Evolutionary conservation across 2,113 vertebrate species (phyloP), one percentile per base, ranked within the genome.

Genomic region (Orcinus orca): DNA sequence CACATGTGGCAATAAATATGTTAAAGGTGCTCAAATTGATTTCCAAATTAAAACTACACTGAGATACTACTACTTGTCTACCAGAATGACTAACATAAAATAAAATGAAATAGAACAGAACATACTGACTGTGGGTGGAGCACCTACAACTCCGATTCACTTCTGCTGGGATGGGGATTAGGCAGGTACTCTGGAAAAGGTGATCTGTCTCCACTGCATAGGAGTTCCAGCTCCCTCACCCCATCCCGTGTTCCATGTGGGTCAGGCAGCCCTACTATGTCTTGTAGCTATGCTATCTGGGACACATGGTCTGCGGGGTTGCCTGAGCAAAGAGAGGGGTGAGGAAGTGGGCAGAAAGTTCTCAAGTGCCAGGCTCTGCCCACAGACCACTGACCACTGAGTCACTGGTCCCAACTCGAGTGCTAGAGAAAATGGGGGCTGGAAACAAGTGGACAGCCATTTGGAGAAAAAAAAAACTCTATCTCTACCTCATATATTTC

Each of bases 151-250:
- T 36, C 33, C 4, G 0, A 8, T 23, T 10, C 47, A 18, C 23
- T 13, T 47, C 15, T 18, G 14, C 65, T 55, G n/a, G 47, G 47
- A 29, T 20, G 31, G 70, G 29, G 65, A 31, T 31, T 20, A 25
- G 58, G 11, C 12, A 20, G 2, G 84, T 0, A 1, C 50, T 31
- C 53, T 33, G 79, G 38, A 47, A 71, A 71, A 5, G 9, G 36
- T 26, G 11, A 6, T 10, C 13, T 4, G n/a, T 20, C 2, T 21
- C n/a, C 7, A 9, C n/a, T 4, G 18, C 23, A 10, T 18, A 13
- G 20, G 25, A 10, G 41, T 5, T 18, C 1, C 2, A 13, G 20
- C 41, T 47, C 31, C 53, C 31, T 6, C 65, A 18, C 38, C 38
- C 25, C 7, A 0, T 74, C 71, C 41, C 14, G 4, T 29, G 41